phyloP scores from a whole-genome alignment of 2,888 invertebrate species.

The Hipparchia semele region DNA sequence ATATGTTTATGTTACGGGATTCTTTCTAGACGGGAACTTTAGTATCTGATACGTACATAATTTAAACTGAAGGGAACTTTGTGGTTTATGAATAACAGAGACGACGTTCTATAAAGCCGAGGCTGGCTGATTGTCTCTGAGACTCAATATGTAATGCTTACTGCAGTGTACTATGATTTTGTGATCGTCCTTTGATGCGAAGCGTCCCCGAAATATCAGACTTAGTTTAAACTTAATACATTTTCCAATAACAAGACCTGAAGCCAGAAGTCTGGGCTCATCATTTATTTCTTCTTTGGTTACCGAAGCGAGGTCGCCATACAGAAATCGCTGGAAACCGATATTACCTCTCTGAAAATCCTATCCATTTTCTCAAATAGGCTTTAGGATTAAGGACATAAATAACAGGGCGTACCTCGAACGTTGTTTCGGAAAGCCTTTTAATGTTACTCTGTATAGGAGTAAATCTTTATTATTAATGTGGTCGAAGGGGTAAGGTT shows the following conservation, averaged over 20 bases:
- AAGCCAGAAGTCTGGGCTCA: background rate
- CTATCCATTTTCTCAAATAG: slow-evolving; percentile 31
- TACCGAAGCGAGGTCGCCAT: background rate
- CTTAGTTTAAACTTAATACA: slow-evolving; percentile 3
- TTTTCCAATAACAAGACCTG: background rate
- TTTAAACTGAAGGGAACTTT: too few species aligned
- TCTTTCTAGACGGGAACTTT: too few species aligned
- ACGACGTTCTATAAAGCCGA: too few species aligned
- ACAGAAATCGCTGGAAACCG: slow-evolving; percentile 23
- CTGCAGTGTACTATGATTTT: too few species aligned
- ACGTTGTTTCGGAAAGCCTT: slow-evolving; percentile 32
- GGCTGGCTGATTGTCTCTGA: too few species aligned
- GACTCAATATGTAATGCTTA: too few species aligned
- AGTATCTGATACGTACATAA: too few species aligned
- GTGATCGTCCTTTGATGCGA: too few species aligned
- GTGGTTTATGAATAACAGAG: too few species aligned
- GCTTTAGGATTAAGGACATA: slow-evolving; percentile 34
- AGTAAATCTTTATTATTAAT: slow-evolving; percentile 27
- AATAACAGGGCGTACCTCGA: slow-evolving; percentile 30
- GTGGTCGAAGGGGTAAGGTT: slow-evolving; percentile 9
- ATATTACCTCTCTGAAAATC: slow-evolving; percentile 28
- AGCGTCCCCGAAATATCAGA: background rate
- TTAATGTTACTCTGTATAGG: slow-evolving; percentile 24
- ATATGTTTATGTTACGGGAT: too few species aligned
- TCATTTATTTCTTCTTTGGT: slow-evolving; percentile 10